Evolutionary conservation across 2,888 invertebrate genomes (phyloP), one percentile per base, ranked within the genome.

Genomic region (Gastracanthus pulcherrimus): DNA sequence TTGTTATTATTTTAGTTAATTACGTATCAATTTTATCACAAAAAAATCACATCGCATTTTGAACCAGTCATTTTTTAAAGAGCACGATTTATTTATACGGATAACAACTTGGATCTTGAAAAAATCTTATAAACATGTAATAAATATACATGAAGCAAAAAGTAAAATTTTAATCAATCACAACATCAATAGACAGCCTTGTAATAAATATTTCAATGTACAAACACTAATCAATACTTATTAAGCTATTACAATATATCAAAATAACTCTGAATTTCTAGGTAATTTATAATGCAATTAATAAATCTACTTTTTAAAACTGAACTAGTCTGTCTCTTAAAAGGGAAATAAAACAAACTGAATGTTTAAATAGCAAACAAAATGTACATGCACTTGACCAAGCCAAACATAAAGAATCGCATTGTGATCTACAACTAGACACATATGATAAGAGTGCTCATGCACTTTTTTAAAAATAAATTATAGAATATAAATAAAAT

Each of bases 51-150:
- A 84, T 86, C 83, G 84, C 76, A 84, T 76, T 82, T 83, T 85
- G 88, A 90, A 90, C 87, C 87, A 89, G 84, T 89, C 87, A 91
- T 89, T 90, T 90, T 90, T 89, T 88, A 89, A 91, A 91, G 91
- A 90, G 91, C 91, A 91, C 91, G 90, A 91, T 90, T 78, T 77
- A 58, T 76, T 76, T 62, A 62, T 72, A 80, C 72, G 72, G 64
- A 76, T 74, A 82, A 82, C 74, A 76, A 75, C 80, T 82, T 80
- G 82, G 62, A 83, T 83, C 80, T 81, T 83, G 80, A 81, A 80
- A 74, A 70, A 80, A 80, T 80, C 75, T 75, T 67, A 77, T 74
- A 80, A 76, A 82, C 80, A 79, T 82, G 67, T 77, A 83, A 75
- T 74, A 74, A 78, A 64, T 81, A 58, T 75, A 78, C 76, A 75